A percentile compares a stretch with the other conserved stretches of the same genome.
These are phyloP conservation scores for Ephestia elutella DNA, from an alignment of 1,140 invertebrate genomes.

Conservation along the genomic window DNA sequence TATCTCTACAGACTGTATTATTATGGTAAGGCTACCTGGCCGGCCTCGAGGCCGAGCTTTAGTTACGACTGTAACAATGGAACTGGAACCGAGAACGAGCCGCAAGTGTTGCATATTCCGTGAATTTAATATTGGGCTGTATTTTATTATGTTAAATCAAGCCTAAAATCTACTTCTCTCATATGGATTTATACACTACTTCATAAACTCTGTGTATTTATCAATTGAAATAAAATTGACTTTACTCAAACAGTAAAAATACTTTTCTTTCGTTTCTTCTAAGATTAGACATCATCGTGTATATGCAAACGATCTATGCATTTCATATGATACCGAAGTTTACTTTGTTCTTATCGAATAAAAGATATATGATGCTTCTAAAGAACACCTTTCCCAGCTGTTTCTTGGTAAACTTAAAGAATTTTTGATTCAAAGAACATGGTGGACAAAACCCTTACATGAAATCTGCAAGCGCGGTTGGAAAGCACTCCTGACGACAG, in stretches of 20 bases:
- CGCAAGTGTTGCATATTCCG: constrained; percentile 23
- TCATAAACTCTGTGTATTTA: too few relatives aligned
- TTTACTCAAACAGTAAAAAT: too few relatives aligned
- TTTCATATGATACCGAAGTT: too few relatives aligned
- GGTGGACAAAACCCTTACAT: neutral
- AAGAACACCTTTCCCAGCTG: constrained; percentile 2
- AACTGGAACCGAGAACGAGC: constrained; percentile 16
- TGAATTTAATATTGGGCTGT: neutral
- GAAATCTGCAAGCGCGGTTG: constrained; percentile 34
- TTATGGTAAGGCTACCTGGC: constrained; percentile 27
- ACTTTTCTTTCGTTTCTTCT: too few relatives aligned
- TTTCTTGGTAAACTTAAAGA: constrained; percentile 8
- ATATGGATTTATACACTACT: too few relatives aligned
- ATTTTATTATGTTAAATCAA: too few relatives aligned
- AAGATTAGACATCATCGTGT: too few relatives aligned
- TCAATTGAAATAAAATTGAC: too few relatives aligned
- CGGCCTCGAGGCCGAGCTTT: constrained; percentile 26
- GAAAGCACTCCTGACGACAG: constrained; percentile 40
- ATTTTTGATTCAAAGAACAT: neutral
- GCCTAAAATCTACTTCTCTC: too few relatives aligned
- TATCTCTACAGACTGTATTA: constrained; percentile 5
- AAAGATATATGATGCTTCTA: neutral
- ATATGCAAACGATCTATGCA: too few relatives aligned
- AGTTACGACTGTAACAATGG: constrained; percentile 35
- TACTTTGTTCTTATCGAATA: too few relatives aligned